Conservation (phyloP, 2,888 invertebrate species). For the Euzophera pinguis region DNA sequence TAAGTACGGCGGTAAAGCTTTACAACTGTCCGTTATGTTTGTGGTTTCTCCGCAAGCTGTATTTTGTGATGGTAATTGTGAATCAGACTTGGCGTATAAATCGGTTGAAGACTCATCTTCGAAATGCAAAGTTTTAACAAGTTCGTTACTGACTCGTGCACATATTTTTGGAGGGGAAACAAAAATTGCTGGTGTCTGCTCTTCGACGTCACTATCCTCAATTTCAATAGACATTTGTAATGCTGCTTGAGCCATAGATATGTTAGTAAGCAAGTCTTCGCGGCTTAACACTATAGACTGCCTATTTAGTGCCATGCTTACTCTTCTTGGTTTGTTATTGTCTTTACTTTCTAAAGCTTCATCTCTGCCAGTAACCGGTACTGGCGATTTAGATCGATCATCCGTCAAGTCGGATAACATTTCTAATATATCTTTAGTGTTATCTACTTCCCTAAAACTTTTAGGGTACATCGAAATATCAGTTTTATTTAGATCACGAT, state of each 20-base stretch:
- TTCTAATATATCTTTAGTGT: slow-evolving; percentile 54
- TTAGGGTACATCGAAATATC: slow-evolving; percentile 22
- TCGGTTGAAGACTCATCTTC: slow-evolving; percentile 52
- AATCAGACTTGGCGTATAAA: slow-evolving; percentile 24
- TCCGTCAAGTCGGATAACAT: slow-evolving; percentile 52
- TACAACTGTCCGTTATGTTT: slow-evolving; percentile 38
- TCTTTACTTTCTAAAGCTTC: slow-evolving; percentile 29
- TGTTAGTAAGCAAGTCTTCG: slow-evolving; percentile 51
- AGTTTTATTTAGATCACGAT: not conserved
- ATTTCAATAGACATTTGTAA: slow-evolving; percentile 44
- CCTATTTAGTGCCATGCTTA: slow-evolving; percentile 36
- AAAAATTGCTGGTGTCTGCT: slow-evolving; percentile 24
- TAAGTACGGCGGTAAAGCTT: slow-evolving; percentile 51
- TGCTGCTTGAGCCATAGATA: slow-evolving; percentile 56
- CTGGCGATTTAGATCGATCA: slow-evolving; percentile 17
- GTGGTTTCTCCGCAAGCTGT: slow-evolving; percentile 48
- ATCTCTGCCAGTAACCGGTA: slow-evolving; percentile 16
- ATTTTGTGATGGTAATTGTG: slow-evolving; percentile 48
- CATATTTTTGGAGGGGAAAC: slow-evolving; percentile 25
- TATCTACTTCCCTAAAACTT: slow-evolving; percentile 42
- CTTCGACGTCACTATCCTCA: slow-evolving; percentile 39
- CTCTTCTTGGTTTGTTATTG: slow-evolving; percentile 25
- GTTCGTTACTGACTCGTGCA: slow-evolving; percentile 43
- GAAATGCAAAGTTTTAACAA: slow-evolving; percentile 61
- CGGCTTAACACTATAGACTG: slow-evolving; percentile 45